Evolutionary conservation across 2,888 invertebrate species (phyloP).

Genomic region (Leuctra nigra): DNA sequence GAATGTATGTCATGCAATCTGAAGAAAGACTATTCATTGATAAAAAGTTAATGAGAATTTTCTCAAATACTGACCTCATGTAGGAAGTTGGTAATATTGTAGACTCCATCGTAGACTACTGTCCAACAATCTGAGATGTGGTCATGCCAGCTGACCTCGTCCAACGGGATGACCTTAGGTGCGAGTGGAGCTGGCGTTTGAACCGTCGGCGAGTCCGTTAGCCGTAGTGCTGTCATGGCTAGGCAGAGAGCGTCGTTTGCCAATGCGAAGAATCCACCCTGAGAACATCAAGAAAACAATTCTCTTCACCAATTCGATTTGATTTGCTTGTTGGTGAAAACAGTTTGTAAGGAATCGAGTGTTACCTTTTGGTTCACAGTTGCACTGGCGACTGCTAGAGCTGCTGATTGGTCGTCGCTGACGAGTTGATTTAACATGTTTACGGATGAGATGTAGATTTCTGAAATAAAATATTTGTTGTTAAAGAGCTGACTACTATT

Average conservation of each 20-base stretch:
- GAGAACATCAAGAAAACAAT: background rate
- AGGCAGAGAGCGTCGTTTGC: slow-evolving; percentile 33
- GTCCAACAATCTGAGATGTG: slow-evolving; percentile 71
- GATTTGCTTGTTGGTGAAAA: too few relatives aligned
- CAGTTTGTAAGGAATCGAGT: too few relatives aligned
- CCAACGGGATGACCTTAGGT: slow-evolving; percentile 40
- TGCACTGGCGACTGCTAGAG: too few relatives aligned
- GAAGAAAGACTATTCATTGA: too few relatives aligned
- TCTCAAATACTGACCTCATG: slow-evolving; percentile 48
- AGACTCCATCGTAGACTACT: slow-evolving; percentile 79
- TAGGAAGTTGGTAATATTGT: slow-evolving; percentile 71
- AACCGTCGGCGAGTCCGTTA: slow-evolving; percentile 33
- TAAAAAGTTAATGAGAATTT: background rate
- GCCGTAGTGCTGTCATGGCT: slow-evolving; percentile 44
- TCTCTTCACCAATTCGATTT: too few relatives aligned
- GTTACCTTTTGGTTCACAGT: too few relatives aligned
- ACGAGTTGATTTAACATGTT: too few relatives aligned
- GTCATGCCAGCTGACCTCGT: slow-evolving; percentile 72
- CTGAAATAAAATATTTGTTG: too few relatives aligned
- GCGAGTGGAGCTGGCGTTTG: slow-evolving; percentile 39
- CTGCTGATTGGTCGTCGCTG: too few relatives aligned
- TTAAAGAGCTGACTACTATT: too few relatives aligned
- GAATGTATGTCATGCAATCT: too few relatives aligned
- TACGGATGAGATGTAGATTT: too few relatives aligned
- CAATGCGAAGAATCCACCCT: slow-evolving; percentile 39